Conservation (phyloP, 92 coral and sea anemone genomes). For the Epizoanthus scotinus region DNA sequence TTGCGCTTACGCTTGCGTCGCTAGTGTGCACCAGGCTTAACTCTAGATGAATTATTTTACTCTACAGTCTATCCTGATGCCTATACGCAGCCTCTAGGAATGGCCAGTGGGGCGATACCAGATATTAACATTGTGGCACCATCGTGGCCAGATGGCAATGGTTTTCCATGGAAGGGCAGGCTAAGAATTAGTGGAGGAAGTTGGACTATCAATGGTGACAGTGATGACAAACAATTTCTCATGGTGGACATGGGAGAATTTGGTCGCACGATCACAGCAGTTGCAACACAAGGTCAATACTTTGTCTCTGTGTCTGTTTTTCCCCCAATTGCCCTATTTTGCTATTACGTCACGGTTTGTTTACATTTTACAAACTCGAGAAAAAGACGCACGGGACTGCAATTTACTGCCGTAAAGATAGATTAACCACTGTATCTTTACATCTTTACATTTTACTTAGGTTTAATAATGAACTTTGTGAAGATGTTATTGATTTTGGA, state of each 20-base stretch:
- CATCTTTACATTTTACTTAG: too few species aligned
- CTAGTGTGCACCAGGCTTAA: too few species aligned
- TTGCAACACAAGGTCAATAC: constrained; percentile 19
- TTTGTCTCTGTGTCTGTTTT: too few species aligned
- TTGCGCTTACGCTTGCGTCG: too few species aligned
- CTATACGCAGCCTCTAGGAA: constrained; percentile 13
- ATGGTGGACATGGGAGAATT: constrained; percentile 6
- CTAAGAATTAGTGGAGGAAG: not conserved
- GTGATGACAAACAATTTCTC: not conserved
- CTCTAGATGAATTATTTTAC: not conserved
- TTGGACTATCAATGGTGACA: not conserved
- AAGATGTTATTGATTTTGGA: too few species aligned
- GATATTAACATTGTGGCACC: not conserved
- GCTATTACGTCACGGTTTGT: too few species aligned
- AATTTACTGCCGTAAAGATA: too few species aligned
- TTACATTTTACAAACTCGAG: too few species aligned
- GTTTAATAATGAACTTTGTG: too few species aligned
- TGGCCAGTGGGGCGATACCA: not conserved
- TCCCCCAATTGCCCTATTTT: too few species aligned
- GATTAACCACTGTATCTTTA: too few species aligned
- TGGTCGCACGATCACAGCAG: constrained; percentile 15
- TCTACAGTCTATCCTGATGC: not conserved
- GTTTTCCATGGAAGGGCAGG: not conserved
- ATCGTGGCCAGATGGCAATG: not conserved
- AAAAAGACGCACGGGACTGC: too few species aligned